Percentiles rank a stretch among this genome's conserved stretches.
phyloP scores from a whole-genome alignment of 2,797 vertebrate species.

The Heteromormyrus szaboi region DNA sequence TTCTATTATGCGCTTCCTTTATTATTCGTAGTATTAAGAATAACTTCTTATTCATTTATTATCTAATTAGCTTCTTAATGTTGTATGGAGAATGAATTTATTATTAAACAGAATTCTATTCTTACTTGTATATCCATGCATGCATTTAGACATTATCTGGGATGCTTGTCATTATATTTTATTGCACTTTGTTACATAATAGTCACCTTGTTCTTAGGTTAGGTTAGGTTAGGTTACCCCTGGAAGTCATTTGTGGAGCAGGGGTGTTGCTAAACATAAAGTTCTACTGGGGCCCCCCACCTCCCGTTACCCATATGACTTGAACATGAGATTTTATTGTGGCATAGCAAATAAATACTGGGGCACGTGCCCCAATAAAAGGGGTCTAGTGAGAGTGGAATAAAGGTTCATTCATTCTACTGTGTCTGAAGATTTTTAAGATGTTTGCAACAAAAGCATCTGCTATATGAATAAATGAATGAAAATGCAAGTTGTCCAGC shows the following conservation, averaged over 20 bases:
- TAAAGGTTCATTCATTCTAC: neutral
- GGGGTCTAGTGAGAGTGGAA: neutral
- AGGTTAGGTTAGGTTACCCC: neutral
- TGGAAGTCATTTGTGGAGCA: neutral
- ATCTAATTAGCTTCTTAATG: neutral
- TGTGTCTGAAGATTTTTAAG: neutral
- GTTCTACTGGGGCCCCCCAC: neutral
- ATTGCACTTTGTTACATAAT: neutral
- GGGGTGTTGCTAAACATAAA: neutral
- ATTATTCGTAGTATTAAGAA: neutral
- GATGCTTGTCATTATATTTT: neutral
- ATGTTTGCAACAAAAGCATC: neutral
- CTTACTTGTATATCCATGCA: neutral
- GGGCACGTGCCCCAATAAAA: neutral
- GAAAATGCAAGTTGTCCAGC: neutral
- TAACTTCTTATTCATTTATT: neutral
- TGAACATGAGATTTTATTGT: neutral
- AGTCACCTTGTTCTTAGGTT: neutral
- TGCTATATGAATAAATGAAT: neutral
- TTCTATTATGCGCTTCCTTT: neutral
- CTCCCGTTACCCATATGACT: neutral
- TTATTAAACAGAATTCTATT: neutral
- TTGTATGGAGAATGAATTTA: neutral
- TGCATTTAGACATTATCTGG: neutral
- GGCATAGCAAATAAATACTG: neutral